These are phyloP conservation scores for Colistium nudipinnis DNA, from an alignment of 2,113 vertebrate species.

Conservation along the genomic window DNA sequence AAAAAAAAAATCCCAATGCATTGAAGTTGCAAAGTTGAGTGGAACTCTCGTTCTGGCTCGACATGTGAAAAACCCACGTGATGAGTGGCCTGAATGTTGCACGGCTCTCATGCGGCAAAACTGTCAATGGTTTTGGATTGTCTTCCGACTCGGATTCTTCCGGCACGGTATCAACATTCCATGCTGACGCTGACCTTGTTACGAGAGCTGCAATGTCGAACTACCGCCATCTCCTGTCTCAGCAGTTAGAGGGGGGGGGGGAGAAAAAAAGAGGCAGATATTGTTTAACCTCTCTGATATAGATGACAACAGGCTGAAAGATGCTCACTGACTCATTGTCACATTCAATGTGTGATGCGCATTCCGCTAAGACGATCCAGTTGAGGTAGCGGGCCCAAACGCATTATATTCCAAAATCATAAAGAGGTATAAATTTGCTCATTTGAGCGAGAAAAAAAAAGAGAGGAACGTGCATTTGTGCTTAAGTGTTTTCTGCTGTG, in stretches of 20 bases:
- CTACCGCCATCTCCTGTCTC: slow-evolving; percentile 15
- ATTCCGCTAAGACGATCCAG: neutral
- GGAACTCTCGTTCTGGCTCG: too few relatives aligned
- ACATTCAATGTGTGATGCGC: neutral
- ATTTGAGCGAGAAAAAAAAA: neutral
- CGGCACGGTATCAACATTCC: slow-evolving; percentile 48
- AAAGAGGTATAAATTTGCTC: neutral
- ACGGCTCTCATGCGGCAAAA: slow-evolving; percentile 43
- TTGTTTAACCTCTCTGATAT: slow-evolving; percentile 41
- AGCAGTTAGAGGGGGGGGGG: neutral
- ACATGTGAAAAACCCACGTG: slow-evolving; percentile 26
- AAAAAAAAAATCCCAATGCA: too few relatives aligned
- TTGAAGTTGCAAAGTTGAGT: too few relatives aligned
- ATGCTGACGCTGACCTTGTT: slow-evolving; percentile 54
- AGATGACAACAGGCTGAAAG: slow-evolving; percentile 23
- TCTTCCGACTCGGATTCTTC: slow-evolving; percentile 39
- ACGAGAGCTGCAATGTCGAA: slow-evolving; percentile 43
- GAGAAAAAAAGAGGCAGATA: slow-evolving; percentile 4
- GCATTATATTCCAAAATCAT: neutral
- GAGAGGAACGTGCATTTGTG: neutral
- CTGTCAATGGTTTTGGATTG: slow-evolving; percentile 37
- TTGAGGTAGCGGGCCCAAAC: too few relatives aligned
- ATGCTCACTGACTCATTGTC: slow-evolving; percentile 27
- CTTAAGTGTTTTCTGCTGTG: slow-evolving; percentile 22
- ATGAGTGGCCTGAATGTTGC: slow-evolving; percentile 58